Base-by-base conservation (phyloP, 2,797 vertebrate genomes). In the Sebastolobus alascanus region DNA sequence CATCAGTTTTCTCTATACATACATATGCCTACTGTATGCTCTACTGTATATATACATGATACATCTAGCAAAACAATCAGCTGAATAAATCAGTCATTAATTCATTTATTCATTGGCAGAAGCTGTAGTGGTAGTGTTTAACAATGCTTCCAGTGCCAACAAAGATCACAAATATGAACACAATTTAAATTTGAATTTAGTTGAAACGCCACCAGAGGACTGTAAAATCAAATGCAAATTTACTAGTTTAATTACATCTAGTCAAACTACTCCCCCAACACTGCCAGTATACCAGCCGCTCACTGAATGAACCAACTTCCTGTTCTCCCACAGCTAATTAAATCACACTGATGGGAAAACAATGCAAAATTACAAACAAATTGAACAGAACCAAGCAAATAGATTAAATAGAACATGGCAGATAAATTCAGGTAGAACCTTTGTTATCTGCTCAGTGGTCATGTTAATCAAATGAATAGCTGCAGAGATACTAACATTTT, bases 241-340 rank as follows among this genome's bases (percentile, higher is more conserved):
- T 86, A 86, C 79, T 77, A 74, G 78, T 90, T 94, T 90, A 90
- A 94, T 92, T 92, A 89, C 87, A 90, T 78, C 40, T 56, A 55
- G 71, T 86, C 46, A 77, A 88, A 91, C 72, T 54, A 54, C 60
- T 91, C 87, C 89, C 83, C 61, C 27, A 88, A 55, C 83, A 71
- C 61, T 55, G 46, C 70, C 72, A 67, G 54, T 18, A 38, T 22
- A 56, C 13, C 80, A 85, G 79, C 72, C 25, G 14, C 22, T 75
- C 54, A 64, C 35, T 20, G 52, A 77, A 54, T 43, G 31, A 83
- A 82, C 65, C 77, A 56, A 65, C 61, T 43, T 73, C 22, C 74
- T 80, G 72, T 72, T 84, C 54, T 87, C 86, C 75, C 77, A 81
- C 73, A 77, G 85, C 86, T 83, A 91, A 92, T 92, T 89, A 86